These are phyloP conservation scores for Naso thynnoides DNA, from an alignment of 2,797 vertebrate genomes.

Conservation along the genomic window DNA sequence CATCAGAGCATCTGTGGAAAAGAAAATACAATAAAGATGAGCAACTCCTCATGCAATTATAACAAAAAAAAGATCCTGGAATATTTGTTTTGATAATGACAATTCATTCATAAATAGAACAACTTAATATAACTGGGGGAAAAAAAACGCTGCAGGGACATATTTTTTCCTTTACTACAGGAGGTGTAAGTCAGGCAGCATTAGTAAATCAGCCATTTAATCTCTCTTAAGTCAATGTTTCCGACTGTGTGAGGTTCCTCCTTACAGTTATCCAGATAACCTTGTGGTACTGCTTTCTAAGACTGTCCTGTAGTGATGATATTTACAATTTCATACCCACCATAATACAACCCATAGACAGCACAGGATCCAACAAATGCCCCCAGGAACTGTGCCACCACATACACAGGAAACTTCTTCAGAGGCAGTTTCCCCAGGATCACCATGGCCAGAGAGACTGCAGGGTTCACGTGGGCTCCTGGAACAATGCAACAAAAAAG, in stretches of 20 bases:
- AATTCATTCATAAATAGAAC: background rate
- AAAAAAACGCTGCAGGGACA: background rate
- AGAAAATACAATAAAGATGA: slow-evolving; percentile 1
- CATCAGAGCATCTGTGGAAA: slow-evolving; percentile 89
- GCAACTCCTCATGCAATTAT: background rate
- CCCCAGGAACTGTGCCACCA: slow-evolving; percentile 92
- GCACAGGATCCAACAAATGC: slow-evolving; percentile 91
- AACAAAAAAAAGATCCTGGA: background rate
- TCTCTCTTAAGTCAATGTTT: background rate
- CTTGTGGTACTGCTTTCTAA: background rate
- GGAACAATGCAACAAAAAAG: slow-evolving; percentile 37
- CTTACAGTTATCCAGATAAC: background rate
- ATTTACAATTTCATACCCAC: slow-evolving; percentile 77
- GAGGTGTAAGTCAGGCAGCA: background rate
- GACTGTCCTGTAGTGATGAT: background rate
- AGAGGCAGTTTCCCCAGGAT: slow-evolving; percentile 90
- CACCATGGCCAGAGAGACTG: slow-evolving; percentile 95
- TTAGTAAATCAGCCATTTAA: background rate
- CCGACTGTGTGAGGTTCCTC: background rate
- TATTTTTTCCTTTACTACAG: background rate
- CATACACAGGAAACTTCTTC: slow-evolving; percentile 93
- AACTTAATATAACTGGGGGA: background rate
- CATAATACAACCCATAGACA: slow-evolving; percentile 93
- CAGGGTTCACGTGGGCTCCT: slow-evolving; percentile 98
- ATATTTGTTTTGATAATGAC: background rate